Base-by-base conservation (phyloP, 2,797 vertebrate species). In the Galagoides demidoff region DNA sequence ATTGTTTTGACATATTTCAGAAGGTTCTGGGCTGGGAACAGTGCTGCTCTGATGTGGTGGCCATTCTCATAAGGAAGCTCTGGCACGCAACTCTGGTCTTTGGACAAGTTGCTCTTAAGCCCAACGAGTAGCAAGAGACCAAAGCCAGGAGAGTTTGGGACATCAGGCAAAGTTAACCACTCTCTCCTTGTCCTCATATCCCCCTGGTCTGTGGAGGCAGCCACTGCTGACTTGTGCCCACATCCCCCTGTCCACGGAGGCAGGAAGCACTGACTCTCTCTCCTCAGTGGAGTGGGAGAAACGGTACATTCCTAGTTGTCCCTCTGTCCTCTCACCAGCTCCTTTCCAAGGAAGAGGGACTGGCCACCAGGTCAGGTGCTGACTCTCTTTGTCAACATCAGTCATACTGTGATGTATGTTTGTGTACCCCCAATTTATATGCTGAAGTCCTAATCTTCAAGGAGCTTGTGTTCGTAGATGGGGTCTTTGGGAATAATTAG, bases 81-180 rank as follows among this genome's bases (percentile, higher is more conserved):
- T 0, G 37, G 9, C 11, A 37, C 25, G 19, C 12, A 23, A 31
- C 71, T 0, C 66, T 7, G 12, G 20, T 37, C 20, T 7, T 1
- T 0, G 0, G 11, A 23, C 37, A 31, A 52, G 74, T 31, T 11
- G 39, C 3, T 4, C 1, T 34, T 19, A 59, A 25, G 57, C 22
- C 66, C 59, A 19, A 0, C 39, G 81, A 17, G 27, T 23, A 9
- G 31, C n/a, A 61, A n/a, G 16, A 61, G 12, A n/a, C n/a, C 52
- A 76, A 45, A 68, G 29, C 17, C 52, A 61, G 55, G 61, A 55
- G 61, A 43, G 14, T 49, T 11, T 3, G 34, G 52, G 22, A 43
- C 19, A 3, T n/a, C 43, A 22, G 27, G 61, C 9, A 25, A 25
- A 5, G 4, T 66, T 61, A 63, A 10, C 8, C 0, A 2, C 22